These are phyloP conservation scores for Lamellibrachia luymesi DNA, from an alignment of 1,140 invertebrate genomes.

Conservation along the genomic window DNA sequence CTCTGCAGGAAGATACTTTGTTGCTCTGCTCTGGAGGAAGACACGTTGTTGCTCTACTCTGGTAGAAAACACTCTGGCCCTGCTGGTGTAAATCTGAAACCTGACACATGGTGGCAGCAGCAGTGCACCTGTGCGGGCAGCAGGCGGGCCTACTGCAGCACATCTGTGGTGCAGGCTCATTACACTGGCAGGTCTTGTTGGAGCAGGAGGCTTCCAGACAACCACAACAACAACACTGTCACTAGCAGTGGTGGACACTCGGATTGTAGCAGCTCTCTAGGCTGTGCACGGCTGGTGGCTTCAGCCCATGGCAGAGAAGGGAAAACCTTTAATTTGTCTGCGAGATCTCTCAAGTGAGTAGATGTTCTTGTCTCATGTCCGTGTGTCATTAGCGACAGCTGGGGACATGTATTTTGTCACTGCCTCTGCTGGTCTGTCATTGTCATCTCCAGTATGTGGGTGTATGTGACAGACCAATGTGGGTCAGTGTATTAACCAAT, in stretches of 20 bases:
- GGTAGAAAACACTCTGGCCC: too few relatives aligned
- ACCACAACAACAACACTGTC: not conserved
- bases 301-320: not conserved
- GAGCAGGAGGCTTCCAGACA: not conserved
- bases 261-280: not conserved
- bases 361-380: not conserved
- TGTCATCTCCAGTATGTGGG: not conserved
- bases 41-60: too few relatives aligned
- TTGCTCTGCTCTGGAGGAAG: too few relatives aligned
- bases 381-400: not conserved
- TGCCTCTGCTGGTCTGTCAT: not conserved
- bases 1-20: too few relatives aligned
- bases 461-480: not conserved
- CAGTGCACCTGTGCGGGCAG: not conserved
- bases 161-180: not conserved
- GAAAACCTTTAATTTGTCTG: not conserved
- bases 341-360: slow-evolving; percentile 4
- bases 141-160: not conserved
- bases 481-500: not conserved
- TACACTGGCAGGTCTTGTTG: not conserved
- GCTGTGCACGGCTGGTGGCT: not conserved
- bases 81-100: not conserved
- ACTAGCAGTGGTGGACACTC: not conserved
- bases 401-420: not conserved
- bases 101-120: slow-evolving; percentile 2